Evolutionary conservation across 2,113 vertebrate species (phyloP).

Genomic region (Toxotes jaculatrix): DNA sequence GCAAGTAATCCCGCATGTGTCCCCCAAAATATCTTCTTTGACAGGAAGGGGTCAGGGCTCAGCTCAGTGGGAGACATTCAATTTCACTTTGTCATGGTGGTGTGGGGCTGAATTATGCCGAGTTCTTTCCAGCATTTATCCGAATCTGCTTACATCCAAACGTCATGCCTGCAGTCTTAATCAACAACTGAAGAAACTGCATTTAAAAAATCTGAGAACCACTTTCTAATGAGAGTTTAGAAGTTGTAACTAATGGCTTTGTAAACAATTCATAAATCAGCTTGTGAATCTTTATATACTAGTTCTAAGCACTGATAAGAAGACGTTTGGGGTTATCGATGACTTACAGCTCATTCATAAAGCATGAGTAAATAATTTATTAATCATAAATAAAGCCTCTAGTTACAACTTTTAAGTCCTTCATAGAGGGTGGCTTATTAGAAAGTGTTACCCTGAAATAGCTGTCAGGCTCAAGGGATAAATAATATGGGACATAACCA

Average conservation of each 20-base stretch:
- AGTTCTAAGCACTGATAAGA: neutral
- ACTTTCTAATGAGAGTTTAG: neutral
- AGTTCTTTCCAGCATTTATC: constrained; percentile 24
- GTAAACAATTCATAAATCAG: neutral
- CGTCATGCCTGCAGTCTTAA: neutral
- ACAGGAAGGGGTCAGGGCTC: constrained; percentile 56
- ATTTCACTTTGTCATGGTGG: constrained; percentile 27
- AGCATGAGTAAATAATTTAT: neutral
- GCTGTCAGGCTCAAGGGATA: neutral
- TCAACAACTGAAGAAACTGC: neutral
- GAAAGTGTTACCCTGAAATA: neutral
- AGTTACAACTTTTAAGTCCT: neutral
- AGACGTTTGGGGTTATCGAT: neutral
- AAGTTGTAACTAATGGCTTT: too few relatives aligned
- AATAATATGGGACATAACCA: too few relatives aligned
- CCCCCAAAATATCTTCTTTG: constrained; percentile 61
- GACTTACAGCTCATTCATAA: neutral
- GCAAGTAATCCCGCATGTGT: constrained; percentile 49
- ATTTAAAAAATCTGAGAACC: neutral
- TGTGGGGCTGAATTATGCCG: constrained; percentile 21
- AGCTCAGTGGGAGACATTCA: constrained; percentile 25
- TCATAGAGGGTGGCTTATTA: neutral
- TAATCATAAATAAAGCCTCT: neutral
- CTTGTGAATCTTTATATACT: neutral
- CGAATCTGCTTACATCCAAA: neutral